Evolutionary conservation across 2,888 invertebrate species (phyloP).

Genomic region (Chironomus riparius): DNA sequence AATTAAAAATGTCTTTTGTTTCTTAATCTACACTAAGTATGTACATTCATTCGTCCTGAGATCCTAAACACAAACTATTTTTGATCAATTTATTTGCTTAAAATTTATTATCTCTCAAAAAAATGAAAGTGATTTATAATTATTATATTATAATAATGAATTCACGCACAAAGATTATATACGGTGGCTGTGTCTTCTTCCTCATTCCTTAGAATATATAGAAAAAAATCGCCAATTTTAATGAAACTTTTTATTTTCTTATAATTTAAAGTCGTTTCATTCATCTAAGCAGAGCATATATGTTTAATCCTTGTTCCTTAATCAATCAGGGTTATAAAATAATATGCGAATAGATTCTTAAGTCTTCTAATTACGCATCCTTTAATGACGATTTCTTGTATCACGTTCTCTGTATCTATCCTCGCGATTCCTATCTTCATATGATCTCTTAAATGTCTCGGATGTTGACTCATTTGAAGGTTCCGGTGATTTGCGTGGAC

Average conservation of each 20-base stretch:
- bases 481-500: conserved; percentile 47
- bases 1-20: too few relatives aligned
- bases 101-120: neutral
- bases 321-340: too few relatives aligned
- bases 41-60: too few relatives aligned
- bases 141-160: neutral
- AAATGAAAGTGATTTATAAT: neutral
- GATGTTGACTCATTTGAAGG: conserved; percentile 42
- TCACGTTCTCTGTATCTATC: conserved; percentile 60
- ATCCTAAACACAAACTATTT: neutral
- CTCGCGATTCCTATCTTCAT: conserved; percentile 67
- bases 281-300: neutral
- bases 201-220: too few relatives aligned
- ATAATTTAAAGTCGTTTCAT: neutral
- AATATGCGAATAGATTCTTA: too few relatives aligned
- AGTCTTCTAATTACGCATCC: too few relatives aligned
- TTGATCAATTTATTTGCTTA: neutral
- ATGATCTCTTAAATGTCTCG: conserved; percentile 51
- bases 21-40: too few relatives aligned
- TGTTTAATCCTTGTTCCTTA: too few relatives aligned
- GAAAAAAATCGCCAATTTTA: neutral
- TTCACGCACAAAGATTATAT: neutral
- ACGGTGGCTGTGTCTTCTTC: too few relatives aligned
- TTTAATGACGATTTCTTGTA: conserved; percentile 60
- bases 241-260: neutral